A percentile compares a stretch with the other conserved stretches of the same genome.
Evolutionary conservation across 2,113 vertebrate species (phyloP).

Genomic region (Capricornis sumatraensis): DNA sequence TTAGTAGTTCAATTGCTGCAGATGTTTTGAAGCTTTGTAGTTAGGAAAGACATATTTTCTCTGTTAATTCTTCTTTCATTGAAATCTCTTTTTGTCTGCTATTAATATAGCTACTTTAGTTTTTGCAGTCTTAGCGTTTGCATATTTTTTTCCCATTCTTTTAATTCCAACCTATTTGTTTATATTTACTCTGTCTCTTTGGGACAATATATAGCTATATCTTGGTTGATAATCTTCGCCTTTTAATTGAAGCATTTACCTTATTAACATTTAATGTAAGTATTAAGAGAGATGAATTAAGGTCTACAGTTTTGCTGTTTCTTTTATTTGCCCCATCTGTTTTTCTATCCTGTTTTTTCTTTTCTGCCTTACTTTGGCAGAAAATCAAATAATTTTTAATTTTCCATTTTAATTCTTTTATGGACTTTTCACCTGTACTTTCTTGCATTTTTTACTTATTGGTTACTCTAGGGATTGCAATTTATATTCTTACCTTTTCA

Average conservation of each 20-base stretch:
- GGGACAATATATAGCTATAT: background rate
- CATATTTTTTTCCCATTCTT: background rate
- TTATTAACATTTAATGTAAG: background rate
- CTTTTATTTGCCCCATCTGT: background rate
- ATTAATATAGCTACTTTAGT: background rate
- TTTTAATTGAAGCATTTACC: conserved; percentile 5
- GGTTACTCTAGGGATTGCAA: background rate
- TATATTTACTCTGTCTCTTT: background rate
- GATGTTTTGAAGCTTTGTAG: background rate
- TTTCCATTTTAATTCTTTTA: conserved; percentile 26
- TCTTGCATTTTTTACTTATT: background rate
- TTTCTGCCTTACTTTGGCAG: background rate
- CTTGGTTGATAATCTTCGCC: background rate
- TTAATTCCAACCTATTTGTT: background rate
- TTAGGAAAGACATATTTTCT: background rate
- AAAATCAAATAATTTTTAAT: conserved; percentile 12
- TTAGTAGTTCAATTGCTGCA: background rate
- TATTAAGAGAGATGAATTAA: background rate
- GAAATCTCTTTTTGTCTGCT: background rate
- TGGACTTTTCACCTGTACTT: background rate
- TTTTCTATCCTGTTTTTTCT: background rate
- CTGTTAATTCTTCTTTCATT: background rate
- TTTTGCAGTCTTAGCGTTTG: background rate
- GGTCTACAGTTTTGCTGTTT: background rate
- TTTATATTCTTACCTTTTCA: background rate